These are phyloP conservation scores for Helarctos malayanus DNA, from an alignment of 2,797 vertebrate genomes.

Conservation along the genomic window DNA sequence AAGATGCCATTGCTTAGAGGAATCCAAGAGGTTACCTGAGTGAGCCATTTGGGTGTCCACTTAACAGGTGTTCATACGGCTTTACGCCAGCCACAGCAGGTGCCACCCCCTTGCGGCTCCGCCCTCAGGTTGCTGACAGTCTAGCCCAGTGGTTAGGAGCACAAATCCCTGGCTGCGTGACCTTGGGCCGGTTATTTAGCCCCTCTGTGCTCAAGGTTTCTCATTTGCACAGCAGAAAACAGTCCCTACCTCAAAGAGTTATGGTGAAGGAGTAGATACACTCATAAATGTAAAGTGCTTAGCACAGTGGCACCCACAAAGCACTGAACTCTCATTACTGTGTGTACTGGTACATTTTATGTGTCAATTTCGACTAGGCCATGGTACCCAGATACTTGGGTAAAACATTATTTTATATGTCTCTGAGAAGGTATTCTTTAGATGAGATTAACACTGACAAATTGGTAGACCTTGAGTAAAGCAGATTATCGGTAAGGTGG, in stretches of 20 bases:
- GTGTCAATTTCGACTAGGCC: neutral
- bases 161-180: neutral
- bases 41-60: neutral
- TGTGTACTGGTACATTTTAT: neutral
- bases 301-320: neutral
- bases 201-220: neutral
- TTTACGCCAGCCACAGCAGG: no score
- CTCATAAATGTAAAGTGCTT: neutral
- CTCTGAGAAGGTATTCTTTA: neutral
- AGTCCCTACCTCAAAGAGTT: neutral
- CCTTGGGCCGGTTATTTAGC: no score
- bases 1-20: neutral
- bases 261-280: neutral
- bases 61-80: neutral
- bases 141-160: neutral
- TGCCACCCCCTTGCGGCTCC: rapidly evolving
- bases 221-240: neutral
- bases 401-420: neutral
- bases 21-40: neutral
- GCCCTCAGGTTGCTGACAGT: neutral
- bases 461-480: neutral
- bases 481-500: neutral
- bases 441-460: neutral
- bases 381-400: neutral
- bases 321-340: neutral